phyloP scores from a whole-genome alignment of 1,140 invertebrate genomes.

The Zaprionus ghesquierei region DNA sequence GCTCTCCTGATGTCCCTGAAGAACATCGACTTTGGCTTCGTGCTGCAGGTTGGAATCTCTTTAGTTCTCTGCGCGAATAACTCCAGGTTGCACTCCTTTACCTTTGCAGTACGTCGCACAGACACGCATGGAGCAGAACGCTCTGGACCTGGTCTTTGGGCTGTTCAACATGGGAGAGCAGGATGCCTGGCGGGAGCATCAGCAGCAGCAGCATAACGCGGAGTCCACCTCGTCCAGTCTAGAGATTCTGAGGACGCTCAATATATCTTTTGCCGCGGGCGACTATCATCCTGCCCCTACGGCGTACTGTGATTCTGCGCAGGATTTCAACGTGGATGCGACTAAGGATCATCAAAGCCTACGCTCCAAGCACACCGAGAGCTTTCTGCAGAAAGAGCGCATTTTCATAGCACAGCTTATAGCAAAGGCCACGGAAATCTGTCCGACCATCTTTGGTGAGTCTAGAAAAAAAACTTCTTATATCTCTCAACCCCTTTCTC shows the following conservation, averaged over 20 bases:
- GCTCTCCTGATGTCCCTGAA: constrained; percentile 84
- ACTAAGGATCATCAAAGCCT: constrained; percentile 68
- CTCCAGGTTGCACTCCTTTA: too few species aligned
- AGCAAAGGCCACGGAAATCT: constrained; percentile 70
- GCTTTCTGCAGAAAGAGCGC: constrained; percentile 70
- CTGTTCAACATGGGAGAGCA: constrained; percentile 81
- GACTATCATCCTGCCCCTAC: constrained; percentile 56
- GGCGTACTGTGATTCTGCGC: constrained; percentile 51
- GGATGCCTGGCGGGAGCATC: constrained; percentile 70
- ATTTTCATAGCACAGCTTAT: constrained; percentile 73
- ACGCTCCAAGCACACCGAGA: constrained; percentile 82
- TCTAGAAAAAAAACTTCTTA: neutral
- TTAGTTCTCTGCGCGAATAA: neutral
- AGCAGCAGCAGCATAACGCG: constrained; percentile 52
- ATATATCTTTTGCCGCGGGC: constrained; percentile 68
- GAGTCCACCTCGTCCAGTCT: constrained; percentile 75
- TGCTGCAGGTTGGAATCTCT: constrained; percentile 83
- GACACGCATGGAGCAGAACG: constrained; percentile 70
- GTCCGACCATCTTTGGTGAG: constrained; percentile 74
- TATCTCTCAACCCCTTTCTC: neutral
- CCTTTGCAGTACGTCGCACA: constrained; percentile 54
- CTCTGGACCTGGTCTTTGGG: constrained; percentile 64
- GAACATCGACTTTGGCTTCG: constrained; percentile 84
- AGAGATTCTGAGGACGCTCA: constrained; percentile 72
- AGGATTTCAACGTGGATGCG: constrained; percentile 52